phyloP scores from a whole-genome alignment of 2,888 invertebrate genomes.

The Phaonia tiefii region DNA sequence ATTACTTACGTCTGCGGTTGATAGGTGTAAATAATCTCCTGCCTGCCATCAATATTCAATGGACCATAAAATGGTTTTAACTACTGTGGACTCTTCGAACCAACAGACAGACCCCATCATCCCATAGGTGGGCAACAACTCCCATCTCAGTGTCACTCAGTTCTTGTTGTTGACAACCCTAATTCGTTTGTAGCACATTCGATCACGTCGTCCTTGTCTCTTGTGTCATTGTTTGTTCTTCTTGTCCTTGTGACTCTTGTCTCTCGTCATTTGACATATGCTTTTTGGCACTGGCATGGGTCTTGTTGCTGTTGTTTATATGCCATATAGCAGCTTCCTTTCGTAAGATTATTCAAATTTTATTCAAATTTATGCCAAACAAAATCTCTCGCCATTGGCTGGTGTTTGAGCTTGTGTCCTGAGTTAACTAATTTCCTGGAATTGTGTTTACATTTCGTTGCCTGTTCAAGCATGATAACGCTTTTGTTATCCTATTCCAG shows the following conservation, averaged over 20 bases:
- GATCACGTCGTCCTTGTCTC: conserved; percentile 70
- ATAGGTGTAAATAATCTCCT: conserved; percentile 76
- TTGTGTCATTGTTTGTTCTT: conserved; percentile 62
- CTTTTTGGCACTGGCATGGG: conserved; percentile 26
- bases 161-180: conserved; percentile 69
- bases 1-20: conserved; percentile 71
- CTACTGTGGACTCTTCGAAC: not conserved
- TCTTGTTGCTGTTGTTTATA: conserved; percentile 30
- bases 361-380: conserved; percentile 77
- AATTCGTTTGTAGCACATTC: conserved; percentile 75
- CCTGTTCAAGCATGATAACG: conserved; percentile 64
- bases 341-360: conserved; percentile 60
- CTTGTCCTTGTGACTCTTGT: not conserved
- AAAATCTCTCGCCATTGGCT: conserved; percentile 74
- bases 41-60: conserved; percentile 75
- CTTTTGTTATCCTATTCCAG: conserved; percentile 17
- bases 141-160: conserved; percentile 43
- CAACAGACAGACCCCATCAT: too few relatives aligned
- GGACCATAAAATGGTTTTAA: conserved; percentile 80
- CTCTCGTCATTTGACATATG: conserved; percentile 50
- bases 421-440: conserved; percentile 36
- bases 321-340: too few relatives aligned
- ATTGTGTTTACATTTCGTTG: conserved; percentile 44
- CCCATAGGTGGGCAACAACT: too few relatives aligned
- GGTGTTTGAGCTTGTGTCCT: not conserved